Evolutionary conservation across 2,797 vertebrate genomes (phyloP), one percentile per base, ranked within the genome.

Genomic region (Sus cebifrons): DNA sequence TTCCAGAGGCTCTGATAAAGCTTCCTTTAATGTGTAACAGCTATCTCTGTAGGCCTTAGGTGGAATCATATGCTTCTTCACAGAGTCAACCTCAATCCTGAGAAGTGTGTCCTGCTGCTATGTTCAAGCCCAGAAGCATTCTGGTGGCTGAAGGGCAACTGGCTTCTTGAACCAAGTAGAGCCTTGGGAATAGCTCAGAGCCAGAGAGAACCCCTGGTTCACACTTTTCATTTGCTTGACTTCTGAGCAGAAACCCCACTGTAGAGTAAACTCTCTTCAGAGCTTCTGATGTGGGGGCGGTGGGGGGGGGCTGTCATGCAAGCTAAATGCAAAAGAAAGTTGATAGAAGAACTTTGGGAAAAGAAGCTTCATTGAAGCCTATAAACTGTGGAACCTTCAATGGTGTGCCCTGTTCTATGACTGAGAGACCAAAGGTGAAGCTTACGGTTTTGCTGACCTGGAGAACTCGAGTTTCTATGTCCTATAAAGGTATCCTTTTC

Each of bases 1-100:
- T 11, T 91, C 81, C 79, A 77, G 77, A 3, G 4, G 49, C 93
- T 96, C 79, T 71, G 95, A 93, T 96, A 78, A 96, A 95, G 73
- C 86, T 92, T 94, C 54, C 86, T 92, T 36, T 64, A 71, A 85
- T 11, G 44, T 64, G 12, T 60, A 67, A 85, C 44, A 92, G 49
- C 40, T 85, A 73, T 44, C 67, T 18, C 67, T 49, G 44, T 1
- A 70, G 73, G 77, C 68, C 54, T 68, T 15, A 90, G 52, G 14
- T 70, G 68, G 27, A 54, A 40, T 36, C 54, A 52, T 56, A 9
- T 84, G 62, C 64, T 81, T 95, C 88, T 75, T 95, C 73, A 79
- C 40, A 92, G 64, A 67, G 52, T 85, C 86, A 58, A 1, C 52
- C 40, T 91, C 56, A 68, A 65, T n/a, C 32, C 74, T 1, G 10